Conservation (phyloP, 2,113 vertebrate genomes). For the Neodontobutis hainanensis region DNA sequence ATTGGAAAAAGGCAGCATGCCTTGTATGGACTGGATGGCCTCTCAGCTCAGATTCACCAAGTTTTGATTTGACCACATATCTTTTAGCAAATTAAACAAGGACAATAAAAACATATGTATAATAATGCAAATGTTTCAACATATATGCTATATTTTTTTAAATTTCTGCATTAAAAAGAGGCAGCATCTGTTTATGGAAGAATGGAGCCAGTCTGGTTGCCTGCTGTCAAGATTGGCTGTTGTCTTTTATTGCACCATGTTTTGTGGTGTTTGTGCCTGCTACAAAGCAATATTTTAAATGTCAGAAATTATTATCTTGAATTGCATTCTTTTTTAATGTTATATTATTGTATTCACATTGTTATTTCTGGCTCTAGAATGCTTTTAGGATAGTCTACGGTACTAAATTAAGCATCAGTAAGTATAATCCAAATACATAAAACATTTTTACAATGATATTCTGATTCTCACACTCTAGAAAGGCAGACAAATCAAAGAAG, state of each 20-base stretch:
- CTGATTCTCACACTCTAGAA: not conserved
- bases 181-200: not conserved
- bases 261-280: not conserved
- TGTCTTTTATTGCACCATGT: conserved; percentile 8
- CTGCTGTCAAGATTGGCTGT: conserved; percentile 49
- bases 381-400: not conserved
- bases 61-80: conserved; percentile 5
- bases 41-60: conserved; percentile 19
- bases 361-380: not conserved
- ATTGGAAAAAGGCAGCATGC: conserved; percentile 8
- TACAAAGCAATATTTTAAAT: conserved; percentile 4
- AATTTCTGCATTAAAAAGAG: not conserved
- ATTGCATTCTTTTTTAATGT: not conserved
- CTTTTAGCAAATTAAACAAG: conserved; percentile 20
- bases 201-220: conserved; percentile 11
- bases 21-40: not conserved
- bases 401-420: too few species aligned
- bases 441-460: not conserved
- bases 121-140: conserved; percentile 13
- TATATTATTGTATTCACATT: not conserved
- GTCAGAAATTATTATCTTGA: not conserved
- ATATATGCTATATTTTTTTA: not conserved
- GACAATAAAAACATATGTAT: not conserved
- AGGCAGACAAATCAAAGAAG: not conserved
- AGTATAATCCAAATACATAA: too few species aligned